Evolutionary conservation across 2,888 invertebrate species (phyloP).

Genomic region (Eupsilia transversa): DNA sequence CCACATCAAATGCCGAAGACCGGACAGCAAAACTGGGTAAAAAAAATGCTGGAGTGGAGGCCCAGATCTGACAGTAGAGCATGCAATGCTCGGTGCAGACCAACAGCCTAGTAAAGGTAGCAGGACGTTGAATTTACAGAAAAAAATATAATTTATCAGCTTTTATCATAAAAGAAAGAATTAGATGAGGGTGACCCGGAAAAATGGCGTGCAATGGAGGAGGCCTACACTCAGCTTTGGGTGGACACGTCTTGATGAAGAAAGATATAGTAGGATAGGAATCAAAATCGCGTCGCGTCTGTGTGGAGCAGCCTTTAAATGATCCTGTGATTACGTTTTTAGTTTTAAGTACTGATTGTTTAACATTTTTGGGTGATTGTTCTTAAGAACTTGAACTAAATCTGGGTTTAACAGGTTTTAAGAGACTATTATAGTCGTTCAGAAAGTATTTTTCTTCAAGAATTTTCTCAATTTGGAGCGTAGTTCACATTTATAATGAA

Average conservation of each 20-base stretch:
- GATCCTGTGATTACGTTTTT: slow-evolving; percentile 50
- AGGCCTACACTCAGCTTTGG: too few species aligned
- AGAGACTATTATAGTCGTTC: slow-evolving; percentile 17
- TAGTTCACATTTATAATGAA: not conserved
- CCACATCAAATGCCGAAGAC: too few species aligned
- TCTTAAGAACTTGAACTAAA: slow-evolving; percentile 37
- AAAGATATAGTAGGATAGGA: too few species aligned
- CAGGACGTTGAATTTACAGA: too few species aligned
- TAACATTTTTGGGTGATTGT: slow-evolving; percentile 55
- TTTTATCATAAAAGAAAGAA: not conserved
- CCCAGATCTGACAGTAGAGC: not conserved
- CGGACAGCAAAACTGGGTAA: not conserved
- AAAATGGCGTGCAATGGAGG: not conserved
- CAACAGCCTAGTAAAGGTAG: too few species aligned
- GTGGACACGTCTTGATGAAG: not conserved
- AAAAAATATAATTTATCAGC: too few species aligned
- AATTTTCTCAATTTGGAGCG: slow-evolving; percentile 16
- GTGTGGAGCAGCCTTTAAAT: slow-evolving; percentile 15
- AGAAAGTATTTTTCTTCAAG: slow-evolving; percentile 24
- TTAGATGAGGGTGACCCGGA: not conserved
- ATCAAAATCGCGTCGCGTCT: not conserved
- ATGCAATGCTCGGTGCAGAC: not conserved
- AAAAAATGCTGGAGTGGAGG: not conserved
- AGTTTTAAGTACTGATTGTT: slow-evolving; percentile 56
- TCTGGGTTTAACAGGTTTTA: slow-evolving; percentile 26